Evolutionary conservation across 2,113 vertebrate species (phyloP).

Genomic region (Chunga burmeisteri): DNA sequence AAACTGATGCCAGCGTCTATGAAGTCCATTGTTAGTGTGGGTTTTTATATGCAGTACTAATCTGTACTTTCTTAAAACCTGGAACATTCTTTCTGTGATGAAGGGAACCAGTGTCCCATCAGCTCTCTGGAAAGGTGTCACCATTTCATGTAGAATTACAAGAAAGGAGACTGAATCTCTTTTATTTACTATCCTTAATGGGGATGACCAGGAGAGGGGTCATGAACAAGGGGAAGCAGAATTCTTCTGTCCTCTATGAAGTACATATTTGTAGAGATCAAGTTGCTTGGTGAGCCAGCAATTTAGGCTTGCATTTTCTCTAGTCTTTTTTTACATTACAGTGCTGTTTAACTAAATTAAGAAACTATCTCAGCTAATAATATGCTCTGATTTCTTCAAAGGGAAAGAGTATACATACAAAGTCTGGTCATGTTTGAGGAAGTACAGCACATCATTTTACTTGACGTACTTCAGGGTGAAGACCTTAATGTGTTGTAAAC

Average conservation of each 20-base stretch:
- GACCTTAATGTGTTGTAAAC: not conserved
- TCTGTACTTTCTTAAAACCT: not conserved
- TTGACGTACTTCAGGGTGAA: slow-evolving; percentile 27
- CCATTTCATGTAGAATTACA: not conserved
- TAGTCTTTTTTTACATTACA: slow-evolving; percentile 3
- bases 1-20: not conserved
- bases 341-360: not conserved
- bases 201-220: not conserved
- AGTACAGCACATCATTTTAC: not conserved
- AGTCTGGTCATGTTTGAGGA: not conserved
- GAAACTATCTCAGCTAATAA: not conserved
- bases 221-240: not conserved
- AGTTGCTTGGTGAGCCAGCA: not conserved
- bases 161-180: not conserved
- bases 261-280: not conserved
- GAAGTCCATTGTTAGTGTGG: not conserved
- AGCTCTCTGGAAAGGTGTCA: not conserved
- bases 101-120: not conserved
- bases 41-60: not conserved
- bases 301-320: slow-evolving; percentile 29
- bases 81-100: not conserved
- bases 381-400: not conserved
- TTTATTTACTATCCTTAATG: not conserved
- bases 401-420: not conserved
- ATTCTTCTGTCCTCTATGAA: not conserved